These are phyloP conservation scores for Anodontia alba DNA, from an alignment of 2,888 invertebrate genomes.

Conservation along the genomic window DNA sequence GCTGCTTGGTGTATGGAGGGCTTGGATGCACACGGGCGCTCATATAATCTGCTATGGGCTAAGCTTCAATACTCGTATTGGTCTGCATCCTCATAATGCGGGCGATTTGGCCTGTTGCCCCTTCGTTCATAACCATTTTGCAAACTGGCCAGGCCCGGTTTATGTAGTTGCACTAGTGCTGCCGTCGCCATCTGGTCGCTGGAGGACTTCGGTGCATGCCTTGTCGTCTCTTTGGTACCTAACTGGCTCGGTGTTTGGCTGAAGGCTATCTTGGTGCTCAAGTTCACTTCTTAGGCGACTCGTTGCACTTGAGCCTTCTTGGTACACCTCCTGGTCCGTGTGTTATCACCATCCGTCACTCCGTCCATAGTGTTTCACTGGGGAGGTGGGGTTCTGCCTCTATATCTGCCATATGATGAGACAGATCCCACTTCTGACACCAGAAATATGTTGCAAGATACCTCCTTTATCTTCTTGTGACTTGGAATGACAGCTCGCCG, in stretches of 20 bases:
- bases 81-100: too few relatives aligned
- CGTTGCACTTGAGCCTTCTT: neutral
- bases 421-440: constrained; percentile 2
- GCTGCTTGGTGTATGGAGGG: neutral
- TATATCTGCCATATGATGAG: neutral
- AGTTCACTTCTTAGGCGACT: neutral
- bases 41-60: neutral
- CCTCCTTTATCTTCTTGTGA: neutral
- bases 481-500: neutral
- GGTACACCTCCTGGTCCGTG: neutral
- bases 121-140: neutral
- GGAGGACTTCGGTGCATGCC: too few relatives aligned
- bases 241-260: neutral
- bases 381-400: neutral
- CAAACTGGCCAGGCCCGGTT: neutral
- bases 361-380: neutral
- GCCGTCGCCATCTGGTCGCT: too few relatives aligned
- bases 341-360: neutral
- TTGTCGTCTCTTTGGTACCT: neutral
- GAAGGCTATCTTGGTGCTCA: neutral
- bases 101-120: neutral
- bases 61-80: neutral
- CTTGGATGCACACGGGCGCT: neutral
- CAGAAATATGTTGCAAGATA: neutral
- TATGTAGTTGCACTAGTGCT: neutral